phyloP scores from a whole-genome alignment of 2,113 vertebrate species.

The Girardinichthys multiradiatus region DNA sequence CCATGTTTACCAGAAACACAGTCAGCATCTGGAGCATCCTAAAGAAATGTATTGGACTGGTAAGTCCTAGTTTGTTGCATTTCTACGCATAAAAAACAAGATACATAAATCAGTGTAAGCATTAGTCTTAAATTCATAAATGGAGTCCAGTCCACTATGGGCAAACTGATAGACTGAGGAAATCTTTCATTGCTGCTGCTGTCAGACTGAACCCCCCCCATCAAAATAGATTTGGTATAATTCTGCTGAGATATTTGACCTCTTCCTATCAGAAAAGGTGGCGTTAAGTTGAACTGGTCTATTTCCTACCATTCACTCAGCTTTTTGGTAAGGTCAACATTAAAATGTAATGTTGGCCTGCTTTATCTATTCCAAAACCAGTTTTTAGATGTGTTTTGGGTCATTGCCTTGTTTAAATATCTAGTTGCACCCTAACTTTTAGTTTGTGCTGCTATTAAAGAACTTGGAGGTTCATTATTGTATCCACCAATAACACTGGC shows the following conservation, averaged over 20 bases:
- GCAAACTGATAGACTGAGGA: too few species aligned
- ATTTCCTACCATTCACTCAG: too few species aligned
- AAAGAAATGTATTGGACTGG: constrained; percentile 97
- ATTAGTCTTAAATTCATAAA: too few species aligned
- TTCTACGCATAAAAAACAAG: neutral
- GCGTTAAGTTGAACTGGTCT: neutral
- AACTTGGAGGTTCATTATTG: neutral
- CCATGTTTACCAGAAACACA: constrained; percentile 92
- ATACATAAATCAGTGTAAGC: neutral
- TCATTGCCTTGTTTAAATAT: too few species aligned
- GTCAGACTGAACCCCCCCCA: too few species aligned
- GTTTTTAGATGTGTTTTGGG: too few species aligned
- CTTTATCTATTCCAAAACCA: too few species aligned
- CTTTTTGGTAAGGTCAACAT: neutral
- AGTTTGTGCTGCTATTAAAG: too few species aligned
- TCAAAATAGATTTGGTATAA: neutral
- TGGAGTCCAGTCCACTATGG: too few species aligned
- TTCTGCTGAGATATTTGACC: neutral
- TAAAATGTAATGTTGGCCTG: too few species aligned
- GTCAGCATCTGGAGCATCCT: constrained; percentile 96
- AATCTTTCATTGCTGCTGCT: too few species aligned
- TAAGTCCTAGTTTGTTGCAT: constrained; percentile 69
- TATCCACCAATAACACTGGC: neutral
- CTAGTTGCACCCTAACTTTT: too few species aligned
- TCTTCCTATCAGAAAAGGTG: neutral